Evolutionary conservation across 2,797 vertebrate genomes (phyloP).

Genomic region (Cichlasoma orientale): DNA sequence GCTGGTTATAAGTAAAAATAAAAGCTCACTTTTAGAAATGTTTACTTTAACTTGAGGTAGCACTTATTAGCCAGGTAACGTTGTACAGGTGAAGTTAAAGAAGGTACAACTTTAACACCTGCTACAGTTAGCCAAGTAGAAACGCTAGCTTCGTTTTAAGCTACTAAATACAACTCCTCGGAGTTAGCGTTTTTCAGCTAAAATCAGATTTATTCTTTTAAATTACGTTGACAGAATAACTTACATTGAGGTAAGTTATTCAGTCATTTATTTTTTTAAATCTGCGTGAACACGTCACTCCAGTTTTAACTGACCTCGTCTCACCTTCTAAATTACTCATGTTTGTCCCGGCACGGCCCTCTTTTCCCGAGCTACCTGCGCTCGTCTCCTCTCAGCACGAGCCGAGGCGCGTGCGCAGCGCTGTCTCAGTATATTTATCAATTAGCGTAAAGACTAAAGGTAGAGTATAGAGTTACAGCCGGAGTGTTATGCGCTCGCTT

Average conservation of each 20-base stretch:
- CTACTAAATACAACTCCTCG: not conserved
- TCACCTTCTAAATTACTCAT: slow-evolving; percentile 11
- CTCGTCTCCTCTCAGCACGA: not conserved
- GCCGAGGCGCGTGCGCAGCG: not conserved
- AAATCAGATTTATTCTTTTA: not conserved
- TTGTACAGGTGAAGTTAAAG: too few species aligned
- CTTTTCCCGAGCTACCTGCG: not conserved
- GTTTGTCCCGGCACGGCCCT: not conserved
- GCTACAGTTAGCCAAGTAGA: not conserved
- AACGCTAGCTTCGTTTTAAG: not conserved
- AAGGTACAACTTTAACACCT: too few species aligned
- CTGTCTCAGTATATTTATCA: too few species aligned
- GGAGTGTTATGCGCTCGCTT: not conserved
- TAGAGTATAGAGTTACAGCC: not conserved
- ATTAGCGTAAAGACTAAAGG: not conserved
- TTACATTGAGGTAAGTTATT: not conserved
- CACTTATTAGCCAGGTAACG: not conserved
- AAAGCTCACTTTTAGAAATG: not conserved
- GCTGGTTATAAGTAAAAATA: not conserved
- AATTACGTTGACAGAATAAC: not conserved
- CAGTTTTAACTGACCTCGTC: not conserved
- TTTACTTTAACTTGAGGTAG: not conserved
- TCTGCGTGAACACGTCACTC: not conserved
- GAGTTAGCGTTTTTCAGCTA: not conserved
- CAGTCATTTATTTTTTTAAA: too few species aligned